Conservation (phyloP, 2,888 invertebrate species). For the Falcaria lacertinaria region DNA sequence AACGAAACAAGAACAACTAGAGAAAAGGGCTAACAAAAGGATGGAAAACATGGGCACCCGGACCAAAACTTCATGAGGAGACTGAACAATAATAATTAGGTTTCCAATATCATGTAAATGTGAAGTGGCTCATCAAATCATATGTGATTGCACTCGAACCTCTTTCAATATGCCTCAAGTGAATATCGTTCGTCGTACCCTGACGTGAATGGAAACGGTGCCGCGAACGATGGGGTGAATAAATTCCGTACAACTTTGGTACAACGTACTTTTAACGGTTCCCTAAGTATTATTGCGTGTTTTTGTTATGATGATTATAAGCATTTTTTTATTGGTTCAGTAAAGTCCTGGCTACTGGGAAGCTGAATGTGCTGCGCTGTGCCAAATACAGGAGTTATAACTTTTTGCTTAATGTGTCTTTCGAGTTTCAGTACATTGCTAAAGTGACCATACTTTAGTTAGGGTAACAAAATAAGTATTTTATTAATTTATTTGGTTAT, state of each 20-base stretch:
- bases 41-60: background rate
- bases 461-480: too few species aligned
- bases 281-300: slow-evolving; percentile 40
- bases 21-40: background rate
- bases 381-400: too few species aligned
- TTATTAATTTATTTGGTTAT: too few species aligned
- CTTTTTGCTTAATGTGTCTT: too few species aligned
- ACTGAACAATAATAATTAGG: background rate
- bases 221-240: slow-evolving; percentile 47
- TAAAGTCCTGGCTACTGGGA: background rate
- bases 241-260: slow-evolving; percentile 49
- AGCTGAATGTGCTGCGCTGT: too few species aligned
- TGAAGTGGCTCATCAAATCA: slow-evolving; percentile 23
- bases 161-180: slow-evolving; percentile 38
- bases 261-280: slow-evolving; percentile 58
- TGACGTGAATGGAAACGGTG: slow-evolving; percentile 47
- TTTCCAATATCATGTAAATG: slow-evolving; percentile 1
- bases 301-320: slow-evolving; percentile 47
- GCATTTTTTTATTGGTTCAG: slow-evolving; percentile 7
- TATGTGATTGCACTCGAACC: slow-evolving; percentile 20
- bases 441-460: too few species aligned
- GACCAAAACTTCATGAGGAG: background rate
- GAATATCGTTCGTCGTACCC: slow-evolving; percentile 19
- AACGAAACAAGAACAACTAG: background rate
- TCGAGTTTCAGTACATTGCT: too few species aligned